Base-by-base conservation (phyloP, 2,113 vertebrate genomes). In the Rissa tridactyla region DNA sequence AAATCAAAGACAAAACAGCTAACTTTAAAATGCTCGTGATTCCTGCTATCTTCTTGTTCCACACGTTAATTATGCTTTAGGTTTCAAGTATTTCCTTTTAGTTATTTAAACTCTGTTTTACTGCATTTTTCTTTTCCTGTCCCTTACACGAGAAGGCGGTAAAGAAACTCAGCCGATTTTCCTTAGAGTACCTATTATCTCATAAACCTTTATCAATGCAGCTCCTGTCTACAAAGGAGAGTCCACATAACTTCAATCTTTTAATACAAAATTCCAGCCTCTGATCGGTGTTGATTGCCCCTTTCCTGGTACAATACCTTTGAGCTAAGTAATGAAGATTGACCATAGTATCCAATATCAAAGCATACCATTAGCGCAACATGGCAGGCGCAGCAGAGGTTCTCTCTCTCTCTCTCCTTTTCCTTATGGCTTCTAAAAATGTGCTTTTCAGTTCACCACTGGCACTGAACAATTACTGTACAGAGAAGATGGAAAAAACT, bases 401-500 rank as follows among this genome's bases (percentile, higher is more conserved):
- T 89, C 34, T 77, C 13, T 60, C 46, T 46, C 42, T 42, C 54
- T 34, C n/a, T 46, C 55, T 27, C 46, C 10, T 88, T 95, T 90
- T 91, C 38, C 51, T 81, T n/a, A 66, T 26, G 19, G 51, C 16
- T 85, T 88, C 70, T 90, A 64, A 88, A 95, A 86, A 34, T 1
- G 13, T 73, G 75, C 42, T 93, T 86, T 90, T 90, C 54, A 85
- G 66, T 81, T 91, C 94, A 93, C 62, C 20, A 44, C 66, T 86
- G 75, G 84, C 66, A 91, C 82, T 30, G 75, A 92, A 92, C 58
- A 96, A 95, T 90, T 81, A 60, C 62, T 86, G 64, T n/a, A 75
- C 60, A 94, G 82, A 91, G 79, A 58, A 80, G 92, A 96, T 34
- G 92, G 91, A 97, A 97, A 97, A 94, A 94, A 86, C 11, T 73